Conservation (phyloP, 2,113 vertebrate genomes). For the Malurus alboscapulatus region DNA sequence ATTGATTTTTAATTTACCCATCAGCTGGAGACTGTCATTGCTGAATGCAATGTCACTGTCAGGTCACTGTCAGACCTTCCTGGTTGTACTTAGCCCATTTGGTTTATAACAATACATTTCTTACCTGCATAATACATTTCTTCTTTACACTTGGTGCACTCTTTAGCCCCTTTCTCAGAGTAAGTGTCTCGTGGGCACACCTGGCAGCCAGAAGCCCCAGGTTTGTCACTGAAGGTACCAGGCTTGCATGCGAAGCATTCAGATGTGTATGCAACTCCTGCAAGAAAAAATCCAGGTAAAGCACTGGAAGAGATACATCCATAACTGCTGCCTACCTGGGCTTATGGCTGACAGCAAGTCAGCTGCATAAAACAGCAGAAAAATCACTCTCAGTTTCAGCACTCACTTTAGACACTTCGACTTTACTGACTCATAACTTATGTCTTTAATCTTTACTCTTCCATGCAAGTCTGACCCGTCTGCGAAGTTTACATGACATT, state of each 20-base stretch:
- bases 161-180: slow-evolving; percentile 88
- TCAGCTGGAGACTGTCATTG: background rate
- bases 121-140: slow-evolving; percentile 87
- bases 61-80: background rate
- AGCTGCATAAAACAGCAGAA: background rate
- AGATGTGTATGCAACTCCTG: slow-evolving; percentile 95
- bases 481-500: background rate
- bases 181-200: slow-evolving; percentile 87
- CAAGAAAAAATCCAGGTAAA: background rate
- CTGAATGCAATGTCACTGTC: fast-evolving
- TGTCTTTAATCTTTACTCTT: background rate
- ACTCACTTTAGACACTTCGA: background rate
- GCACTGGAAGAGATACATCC: background rate
- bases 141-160: slow-evolving; percentile 84
- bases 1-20: background rate
- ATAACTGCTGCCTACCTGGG: background rate
- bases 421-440: background rate
- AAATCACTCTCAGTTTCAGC: background rate
- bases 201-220: slow-evolving; percentile 86
- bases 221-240: slow-evolving; percentile 85
- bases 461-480: background rate
- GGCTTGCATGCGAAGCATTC: slow-evolving; percentile 95
- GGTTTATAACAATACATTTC: slow-evolving; percentile 75
- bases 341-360: background rate
- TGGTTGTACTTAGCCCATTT: background rate